Conservation (phyloP, 2,113 vertebrate species). For the Melospiza melodia region DNA sequence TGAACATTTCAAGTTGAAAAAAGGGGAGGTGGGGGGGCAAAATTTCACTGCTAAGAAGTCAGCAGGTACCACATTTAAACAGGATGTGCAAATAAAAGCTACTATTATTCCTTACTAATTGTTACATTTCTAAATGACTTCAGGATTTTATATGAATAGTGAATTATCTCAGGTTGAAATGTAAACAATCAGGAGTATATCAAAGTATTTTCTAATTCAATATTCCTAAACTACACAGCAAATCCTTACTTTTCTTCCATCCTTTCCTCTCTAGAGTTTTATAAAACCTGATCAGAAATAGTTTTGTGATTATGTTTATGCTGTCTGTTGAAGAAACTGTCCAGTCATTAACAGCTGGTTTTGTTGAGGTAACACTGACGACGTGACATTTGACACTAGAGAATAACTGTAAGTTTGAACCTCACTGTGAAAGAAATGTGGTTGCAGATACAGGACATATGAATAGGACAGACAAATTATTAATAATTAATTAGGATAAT, state of each 20-base stretch:
- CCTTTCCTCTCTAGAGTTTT: neutral
- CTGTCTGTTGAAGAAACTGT: neutral
- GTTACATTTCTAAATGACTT: neutral
- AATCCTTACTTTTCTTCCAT: neutral
- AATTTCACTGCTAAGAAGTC: neutral
- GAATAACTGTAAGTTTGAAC: neutral
- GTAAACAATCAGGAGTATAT: neutral
- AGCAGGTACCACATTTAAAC: neutral
- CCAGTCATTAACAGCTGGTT: neutral
- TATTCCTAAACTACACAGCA: neutral
- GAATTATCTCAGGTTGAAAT: neutral
- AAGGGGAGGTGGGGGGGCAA: rapidly evolving
- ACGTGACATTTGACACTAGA: neutral
- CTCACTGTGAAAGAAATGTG: neutral
- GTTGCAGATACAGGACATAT: neutral
- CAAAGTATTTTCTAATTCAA: neutral
- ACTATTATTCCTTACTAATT: neutral
- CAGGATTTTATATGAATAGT: neutral
- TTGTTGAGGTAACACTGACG: neutral
- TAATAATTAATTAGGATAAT: neutral
- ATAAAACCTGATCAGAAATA: neutral
- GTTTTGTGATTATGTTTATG: neutral
- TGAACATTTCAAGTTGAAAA: neutral
- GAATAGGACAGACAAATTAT: neutral
- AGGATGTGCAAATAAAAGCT: neutral